phyloP scores from a whole-genome alignment of 2,113 vertebrate species.

The Irena cyanogastra region DNA sequence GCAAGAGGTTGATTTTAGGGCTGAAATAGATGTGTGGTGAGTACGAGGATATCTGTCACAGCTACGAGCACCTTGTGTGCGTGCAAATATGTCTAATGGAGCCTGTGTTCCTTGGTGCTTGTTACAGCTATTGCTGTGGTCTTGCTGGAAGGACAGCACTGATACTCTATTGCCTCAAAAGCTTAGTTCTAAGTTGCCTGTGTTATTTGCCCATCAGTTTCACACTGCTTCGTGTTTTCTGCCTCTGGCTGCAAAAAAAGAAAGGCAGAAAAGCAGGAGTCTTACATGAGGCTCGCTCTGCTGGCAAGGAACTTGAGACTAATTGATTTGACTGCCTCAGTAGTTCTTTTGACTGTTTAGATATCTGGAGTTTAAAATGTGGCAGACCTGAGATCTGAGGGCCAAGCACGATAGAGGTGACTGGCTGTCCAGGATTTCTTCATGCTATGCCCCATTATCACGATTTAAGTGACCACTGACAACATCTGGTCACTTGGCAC shows the following conservation, averaged over 20 bases:
- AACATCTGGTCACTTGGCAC: background rate
- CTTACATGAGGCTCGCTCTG: background rate
- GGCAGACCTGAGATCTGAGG: background rate
- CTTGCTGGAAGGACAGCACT: background rate
- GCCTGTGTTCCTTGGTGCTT: background rate
- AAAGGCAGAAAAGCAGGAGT: background rate
- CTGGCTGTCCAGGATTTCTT: background rate
- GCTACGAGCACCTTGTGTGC: background rate
- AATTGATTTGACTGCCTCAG: background rate
- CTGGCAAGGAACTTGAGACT: background rate
- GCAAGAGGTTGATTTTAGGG: background rate
- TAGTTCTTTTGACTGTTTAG: background rate
- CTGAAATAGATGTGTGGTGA: fast-evolving
- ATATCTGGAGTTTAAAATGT: background rate
- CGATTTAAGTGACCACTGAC: background rate
- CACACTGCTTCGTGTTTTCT: background rate
- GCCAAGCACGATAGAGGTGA: fast-evolving
- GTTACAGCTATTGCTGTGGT: background rate
- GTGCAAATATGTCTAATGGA: background rate
- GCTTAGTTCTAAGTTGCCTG: background rate
- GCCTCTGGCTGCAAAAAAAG: background rate
- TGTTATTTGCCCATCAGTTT: background rate
- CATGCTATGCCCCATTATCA: background rate
- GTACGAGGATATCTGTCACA: background rate
- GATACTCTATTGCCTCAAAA: background rate